Conservation (phyloP, 2,113 vertebrate species). For the Glaucomys volans region DNA sequence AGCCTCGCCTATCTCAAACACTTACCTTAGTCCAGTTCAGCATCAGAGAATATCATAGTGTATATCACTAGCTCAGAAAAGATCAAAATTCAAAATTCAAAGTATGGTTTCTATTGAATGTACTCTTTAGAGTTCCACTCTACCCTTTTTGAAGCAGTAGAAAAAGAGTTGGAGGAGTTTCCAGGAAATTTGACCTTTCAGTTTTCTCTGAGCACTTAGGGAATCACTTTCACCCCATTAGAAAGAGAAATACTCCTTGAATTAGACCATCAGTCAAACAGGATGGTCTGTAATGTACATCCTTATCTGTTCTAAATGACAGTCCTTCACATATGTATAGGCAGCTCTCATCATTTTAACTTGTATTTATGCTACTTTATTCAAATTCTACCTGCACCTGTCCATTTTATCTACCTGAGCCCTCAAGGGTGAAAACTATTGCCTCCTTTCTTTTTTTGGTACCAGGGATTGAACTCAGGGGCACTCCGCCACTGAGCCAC, state of each 20-base stretch:
- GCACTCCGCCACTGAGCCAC: no score
- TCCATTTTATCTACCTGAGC: neutral
- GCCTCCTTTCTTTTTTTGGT: no score
- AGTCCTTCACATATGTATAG: neutral
- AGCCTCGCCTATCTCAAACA: neutral
- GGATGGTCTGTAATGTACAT: neutral
- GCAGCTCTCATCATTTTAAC: neutral
- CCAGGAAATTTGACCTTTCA: neutral
- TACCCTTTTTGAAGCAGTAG: neutral
- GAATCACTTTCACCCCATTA: neutral
- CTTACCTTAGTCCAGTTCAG: neutral
- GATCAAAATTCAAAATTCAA: neutral
- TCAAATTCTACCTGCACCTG: neutral
- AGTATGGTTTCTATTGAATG: neutral
- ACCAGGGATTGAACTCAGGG: no score
- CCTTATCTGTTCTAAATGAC: neutral
- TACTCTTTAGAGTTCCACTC: neutral
- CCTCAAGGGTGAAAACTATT: neutral
- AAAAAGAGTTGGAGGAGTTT: neutral
- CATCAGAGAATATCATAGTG: neutral
- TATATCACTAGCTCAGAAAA: neutral
- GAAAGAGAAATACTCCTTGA: neutral
- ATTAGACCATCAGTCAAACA: neutral
- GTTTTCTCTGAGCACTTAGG: neutral
- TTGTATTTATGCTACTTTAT: neutral